These are phyloP conservation scores for Scomber scombrus DNA, from an alignment of 2,113 vertebrate genomes.

Conservation along the genomic window DNA sequence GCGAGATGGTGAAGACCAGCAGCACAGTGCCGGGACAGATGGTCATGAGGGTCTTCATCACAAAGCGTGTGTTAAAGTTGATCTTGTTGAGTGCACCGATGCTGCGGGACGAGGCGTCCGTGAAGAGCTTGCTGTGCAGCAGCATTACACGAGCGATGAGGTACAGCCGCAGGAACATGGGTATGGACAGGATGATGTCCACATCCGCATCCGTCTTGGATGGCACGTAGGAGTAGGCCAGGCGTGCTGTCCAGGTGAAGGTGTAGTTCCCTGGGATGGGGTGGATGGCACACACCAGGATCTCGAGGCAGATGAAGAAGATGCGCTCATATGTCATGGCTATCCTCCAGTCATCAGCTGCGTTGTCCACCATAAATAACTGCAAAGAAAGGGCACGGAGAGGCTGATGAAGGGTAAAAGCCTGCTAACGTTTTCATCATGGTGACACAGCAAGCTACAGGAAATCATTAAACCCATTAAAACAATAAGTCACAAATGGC, in stretches of 20 bases:
- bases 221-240: slow-evolving; percentile 95
- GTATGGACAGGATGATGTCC: slow-evolving; percentile 99
- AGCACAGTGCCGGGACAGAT: slow-evolving; percentile 99
- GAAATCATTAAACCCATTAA: slow-evolving; percentile 70
- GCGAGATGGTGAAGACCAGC: slow-evolving; percentile 99
- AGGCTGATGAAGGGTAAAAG: slow-evolving; percentile 37
- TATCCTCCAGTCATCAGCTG: slow-evolving; percentile 99
- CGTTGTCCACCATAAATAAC: slow-evolving; percentile 99
- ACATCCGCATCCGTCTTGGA: slow-evolving; percentile 97
- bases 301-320: slow-evolving; percentile 99
- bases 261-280: slow-evolving; percentile 99
- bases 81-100: slow-evolving; percentile 99
- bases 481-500: slow-evolving; percentile 56
- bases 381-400: slow-evolving; percentile 81
- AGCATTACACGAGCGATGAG: slow-evolving; percentile 99
- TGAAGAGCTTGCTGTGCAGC: slow-evolving; percentile 99
- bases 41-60: slow-evolving; percentile 99
- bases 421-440: slow-evolving; percentile 56
- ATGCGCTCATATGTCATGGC: slow-evolving; percentile 99
- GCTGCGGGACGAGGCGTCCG: slow-evolving; percentile 98
- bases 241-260: slow-evolving; percentile 98
- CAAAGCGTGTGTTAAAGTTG: slow-evolving; percentile 99
- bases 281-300: slow-evolving; percentile 98
- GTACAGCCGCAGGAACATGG: slow-evolving; percentile 99
- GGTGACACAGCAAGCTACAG: slow-evolving; percentile 49